Evolutionary conservation across 2,113 vertebrate genomes (phyloP).

Genomic region (Clarias batrachus): DNA sequence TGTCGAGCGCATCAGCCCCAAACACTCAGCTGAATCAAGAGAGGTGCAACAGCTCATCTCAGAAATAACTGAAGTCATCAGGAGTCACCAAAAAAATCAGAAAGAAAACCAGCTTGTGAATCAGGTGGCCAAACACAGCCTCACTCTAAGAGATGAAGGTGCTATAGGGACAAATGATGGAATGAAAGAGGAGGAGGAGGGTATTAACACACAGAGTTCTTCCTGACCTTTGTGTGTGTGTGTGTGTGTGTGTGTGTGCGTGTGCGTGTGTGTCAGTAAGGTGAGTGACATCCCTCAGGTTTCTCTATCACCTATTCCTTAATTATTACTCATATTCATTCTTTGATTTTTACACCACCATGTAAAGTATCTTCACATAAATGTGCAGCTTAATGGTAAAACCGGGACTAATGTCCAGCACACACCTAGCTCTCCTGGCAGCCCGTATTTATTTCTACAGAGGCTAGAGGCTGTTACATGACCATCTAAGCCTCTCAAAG

Average conservation of each 20-base stretch:
- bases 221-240: background rate
- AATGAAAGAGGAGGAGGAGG: background rate
- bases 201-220: background rate
- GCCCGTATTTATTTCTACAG: background rate
- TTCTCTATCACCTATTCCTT: background rate
- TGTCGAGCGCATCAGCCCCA: slow-evolving; percentile 34
- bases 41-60: slow-evolving; percentile 25
- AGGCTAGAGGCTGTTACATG: background rate
- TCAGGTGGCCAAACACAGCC: background rate
- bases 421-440: background rate
- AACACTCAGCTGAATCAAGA: slow-evolving; percentile 23
- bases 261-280: background rate
- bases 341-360: background rate
- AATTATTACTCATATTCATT: background rate
- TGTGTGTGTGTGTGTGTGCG: background rate
- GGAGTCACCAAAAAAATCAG: slow-evolving; percentile 4
- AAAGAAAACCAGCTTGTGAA: slow-evolving; percentile 10
- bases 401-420: background rate
- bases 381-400: background rate
- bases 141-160: slow-evolving; percentile 1
- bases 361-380: background rate
- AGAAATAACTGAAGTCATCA: slow-evolving; percentile 40
- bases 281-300: background rate
- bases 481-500: background rate
- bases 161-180: slow-evolving; percentile 10